Percentiles rank a stretch among this genome's conserved stretches.
Conservation (phyloP, 2,797 vertebrate species). For the Myotis vivesi region DNA sequence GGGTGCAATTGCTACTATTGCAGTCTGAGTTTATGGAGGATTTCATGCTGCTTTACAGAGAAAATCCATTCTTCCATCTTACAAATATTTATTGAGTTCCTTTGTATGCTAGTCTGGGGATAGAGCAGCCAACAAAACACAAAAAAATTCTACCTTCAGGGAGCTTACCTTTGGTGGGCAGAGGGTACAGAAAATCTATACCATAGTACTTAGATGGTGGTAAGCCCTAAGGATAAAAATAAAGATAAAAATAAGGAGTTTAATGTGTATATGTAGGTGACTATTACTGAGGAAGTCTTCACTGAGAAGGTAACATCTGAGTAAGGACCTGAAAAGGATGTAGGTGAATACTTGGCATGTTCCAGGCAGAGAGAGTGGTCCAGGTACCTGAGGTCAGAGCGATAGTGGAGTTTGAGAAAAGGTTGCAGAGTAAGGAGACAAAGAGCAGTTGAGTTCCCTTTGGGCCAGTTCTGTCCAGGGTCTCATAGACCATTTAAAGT, state of each 20-base stretch:
- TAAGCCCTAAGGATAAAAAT: neutral
- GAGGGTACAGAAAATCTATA: neutral
- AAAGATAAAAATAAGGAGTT: neutral
- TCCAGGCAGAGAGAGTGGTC: neutral
- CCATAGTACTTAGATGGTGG: neutral
- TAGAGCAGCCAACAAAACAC: neutral
- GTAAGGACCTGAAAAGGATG: neutral
- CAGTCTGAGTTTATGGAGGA: neutral
- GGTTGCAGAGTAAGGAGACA: neutral
- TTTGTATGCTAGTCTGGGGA: neutral
- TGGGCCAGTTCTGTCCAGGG: neutral
- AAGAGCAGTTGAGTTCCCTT: neutral
- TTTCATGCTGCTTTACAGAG: neutral
- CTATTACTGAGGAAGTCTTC: neutral
- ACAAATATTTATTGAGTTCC: slow-evolving; percentile 18
- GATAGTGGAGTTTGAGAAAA: neutral
- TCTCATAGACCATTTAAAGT: neutral
- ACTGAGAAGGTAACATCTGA: neutral
- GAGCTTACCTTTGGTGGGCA: neutral
- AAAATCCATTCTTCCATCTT: slow-evolving; percentile 24
- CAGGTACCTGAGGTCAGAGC: neutral
- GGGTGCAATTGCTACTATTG: neutral
- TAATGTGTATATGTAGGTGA: neutral
- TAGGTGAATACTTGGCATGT: neutral
- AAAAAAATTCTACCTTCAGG: neutral